These are phyloP conservation scores for Dipodomys ordii DNA, from an alignment of 2,113 vertebrate genomes.

Conservation along the genomic window DNA sequence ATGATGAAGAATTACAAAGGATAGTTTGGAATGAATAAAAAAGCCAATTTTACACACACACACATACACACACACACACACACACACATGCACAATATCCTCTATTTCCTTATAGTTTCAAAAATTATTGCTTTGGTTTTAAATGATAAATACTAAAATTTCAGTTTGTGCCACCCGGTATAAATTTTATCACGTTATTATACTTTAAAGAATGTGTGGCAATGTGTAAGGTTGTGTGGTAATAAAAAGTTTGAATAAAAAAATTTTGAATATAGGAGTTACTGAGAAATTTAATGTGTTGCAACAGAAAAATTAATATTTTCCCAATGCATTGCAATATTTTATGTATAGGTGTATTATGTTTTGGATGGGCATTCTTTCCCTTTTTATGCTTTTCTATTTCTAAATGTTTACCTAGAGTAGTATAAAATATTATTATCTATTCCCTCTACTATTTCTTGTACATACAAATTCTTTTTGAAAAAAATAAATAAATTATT, in stretches of 20 bases:
- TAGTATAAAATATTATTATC: constrained; percentile 57
- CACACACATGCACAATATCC: background rate
- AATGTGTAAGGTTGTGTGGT: constrained; percentile 59
- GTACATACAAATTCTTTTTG: constrained; percentile 64
- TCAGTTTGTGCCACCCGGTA: constrained; percentile 63
- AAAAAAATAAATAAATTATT: constrained; percentile 60
- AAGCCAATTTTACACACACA: background rate
- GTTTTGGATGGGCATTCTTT: constrained; percentile 42
- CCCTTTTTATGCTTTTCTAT: constrained; percentile 65
- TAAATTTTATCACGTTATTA: constrained; percentile 68
- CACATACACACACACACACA: background rate
- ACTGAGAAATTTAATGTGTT: constrained; percentile 78
- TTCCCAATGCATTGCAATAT: constrained; percentile 71
- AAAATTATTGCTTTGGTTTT: constrained; percentile 6
- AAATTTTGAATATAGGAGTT: constrained; percentile 76
- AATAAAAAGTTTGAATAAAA: constrained; percentile 61
- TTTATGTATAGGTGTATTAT: constrained; percentile 72
- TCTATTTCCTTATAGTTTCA: constrained; percentile 18
- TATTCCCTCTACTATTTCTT: constrained; percentile 19
- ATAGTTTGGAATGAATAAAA: background rate
- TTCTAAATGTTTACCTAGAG: constrained; percentile 60
- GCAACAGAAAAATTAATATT: constrained; percentile 78
- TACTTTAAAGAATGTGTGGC: constrained; percentile 74
- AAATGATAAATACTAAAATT: constrained; percentile 69
- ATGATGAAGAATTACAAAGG: constrained; percentile 13